Conservation (phyloP, 2,113 vertebrate species). For the Ivindomyrus marchei region DNA sequence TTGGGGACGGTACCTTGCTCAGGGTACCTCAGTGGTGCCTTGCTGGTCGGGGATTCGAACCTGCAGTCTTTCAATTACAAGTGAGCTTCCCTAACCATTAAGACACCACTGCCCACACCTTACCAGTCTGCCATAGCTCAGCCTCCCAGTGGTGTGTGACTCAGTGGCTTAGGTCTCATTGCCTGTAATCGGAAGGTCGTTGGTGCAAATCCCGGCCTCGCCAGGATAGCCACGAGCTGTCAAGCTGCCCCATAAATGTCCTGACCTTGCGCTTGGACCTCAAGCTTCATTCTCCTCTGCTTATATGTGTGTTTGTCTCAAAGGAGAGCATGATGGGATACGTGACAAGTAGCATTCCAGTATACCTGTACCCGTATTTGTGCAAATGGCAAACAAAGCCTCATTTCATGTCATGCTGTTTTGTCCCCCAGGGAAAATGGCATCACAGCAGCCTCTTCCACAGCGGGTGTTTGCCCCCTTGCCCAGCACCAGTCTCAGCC, state of each 20-base stretch:
- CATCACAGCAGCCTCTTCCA: constrained; percentile 40
- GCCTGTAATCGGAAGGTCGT: background rate
- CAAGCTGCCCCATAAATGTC: background rate
- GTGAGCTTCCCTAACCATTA: too few relatives aligned
- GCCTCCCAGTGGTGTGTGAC: background rate
- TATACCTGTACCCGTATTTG: background rate
- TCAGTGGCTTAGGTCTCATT: background rate
- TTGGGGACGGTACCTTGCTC: too few relatives aligned
- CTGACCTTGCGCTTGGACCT: background rate
- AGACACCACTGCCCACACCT: too few relatives aligned
- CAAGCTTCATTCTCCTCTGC: background rate
- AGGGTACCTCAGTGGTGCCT: too few relatives aligned
- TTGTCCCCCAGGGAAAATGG: constrained; percentile 25
- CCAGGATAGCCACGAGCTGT: background rate
- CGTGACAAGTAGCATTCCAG: background rate
- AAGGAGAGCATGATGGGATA: background rate
- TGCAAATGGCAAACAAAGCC: background rate
- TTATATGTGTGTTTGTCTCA: background rate
- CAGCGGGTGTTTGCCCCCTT: constrained; percentile 53
- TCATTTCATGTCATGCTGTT: background rate
- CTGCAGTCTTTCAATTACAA: too few relatives aligned
- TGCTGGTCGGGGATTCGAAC: too few relatives aligned
- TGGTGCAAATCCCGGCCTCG: background rate
- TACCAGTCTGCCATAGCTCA: too few relatives aligned
- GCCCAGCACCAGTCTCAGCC: constrained; percentile 37